Evolutionary conservation across 2,113 vertebrate genomes (phyloP).

Genomic region (Lophotis ruficrista): DNA sequence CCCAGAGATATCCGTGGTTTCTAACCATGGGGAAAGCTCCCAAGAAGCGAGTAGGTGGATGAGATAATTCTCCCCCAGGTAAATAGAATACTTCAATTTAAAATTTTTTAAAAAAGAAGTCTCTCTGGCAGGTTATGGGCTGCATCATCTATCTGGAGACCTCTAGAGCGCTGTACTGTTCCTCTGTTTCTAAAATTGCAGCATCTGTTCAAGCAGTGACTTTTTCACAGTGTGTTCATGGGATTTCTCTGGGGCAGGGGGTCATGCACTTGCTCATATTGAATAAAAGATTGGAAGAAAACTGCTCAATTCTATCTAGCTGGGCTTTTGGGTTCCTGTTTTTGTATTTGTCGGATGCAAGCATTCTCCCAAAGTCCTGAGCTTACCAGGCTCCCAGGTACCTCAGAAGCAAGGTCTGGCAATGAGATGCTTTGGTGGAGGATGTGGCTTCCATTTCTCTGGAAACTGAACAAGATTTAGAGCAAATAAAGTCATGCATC

Average conservation of each 20-base stretch:
- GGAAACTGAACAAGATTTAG: not conserved
- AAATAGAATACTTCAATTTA: not conserved
- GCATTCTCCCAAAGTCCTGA: not conserved
- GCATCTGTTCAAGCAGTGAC: not conserved
- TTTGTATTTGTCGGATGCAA: not conserved
- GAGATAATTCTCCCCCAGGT: not conserved
- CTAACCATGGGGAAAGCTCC: not conserved
- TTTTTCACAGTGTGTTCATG: not conserved
- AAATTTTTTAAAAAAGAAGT: not conserved
- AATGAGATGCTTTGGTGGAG: not conserved
- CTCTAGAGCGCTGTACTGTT: not conserved
- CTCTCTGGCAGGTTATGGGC: not conserved
- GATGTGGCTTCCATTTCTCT: not conserved
- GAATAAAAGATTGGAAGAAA: not conserved
- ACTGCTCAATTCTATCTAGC: not conserved
- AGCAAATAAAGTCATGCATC: not conserved
- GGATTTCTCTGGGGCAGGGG: not conserved
- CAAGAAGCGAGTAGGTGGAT: not conserved
- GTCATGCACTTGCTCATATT: not conserved
- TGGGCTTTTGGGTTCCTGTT: not conserved
- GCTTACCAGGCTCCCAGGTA: not conserved
- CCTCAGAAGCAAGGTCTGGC: not conserved
- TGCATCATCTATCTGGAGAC: not conserved
- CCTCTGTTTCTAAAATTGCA: not conserved
- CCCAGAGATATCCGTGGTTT: not conserved